phyloP scores from a whole-genome alignment of 1,140 invertebrate species.

The Caenorhabditis tropicalis region DNA sequence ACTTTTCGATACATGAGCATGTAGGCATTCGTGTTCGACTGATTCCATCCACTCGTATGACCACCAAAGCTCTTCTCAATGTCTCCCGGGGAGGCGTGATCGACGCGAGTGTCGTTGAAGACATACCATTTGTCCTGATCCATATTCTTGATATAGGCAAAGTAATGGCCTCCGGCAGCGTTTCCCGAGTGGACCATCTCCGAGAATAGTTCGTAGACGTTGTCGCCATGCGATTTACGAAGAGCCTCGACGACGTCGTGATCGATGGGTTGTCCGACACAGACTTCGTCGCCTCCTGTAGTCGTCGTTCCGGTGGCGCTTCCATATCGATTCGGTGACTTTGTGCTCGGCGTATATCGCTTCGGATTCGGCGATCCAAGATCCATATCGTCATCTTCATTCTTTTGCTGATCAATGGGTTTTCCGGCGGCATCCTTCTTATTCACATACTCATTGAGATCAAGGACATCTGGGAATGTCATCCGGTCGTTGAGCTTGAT shows the following conservation, averaged over 20 bases:
- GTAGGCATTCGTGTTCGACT: slow-evolving; percentile 87
- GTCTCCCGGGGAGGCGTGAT: slow-evolving; percentile 76
- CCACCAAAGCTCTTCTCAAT: slow-evolving; percentile 86
- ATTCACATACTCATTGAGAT: slow-evolving; percentile 81
- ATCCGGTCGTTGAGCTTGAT: slow-evolving; percentile 91
- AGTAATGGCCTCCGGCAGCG: slow-evolving; percentile 90
- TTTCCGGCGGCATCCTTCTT: slow-evolving; percentile 58
- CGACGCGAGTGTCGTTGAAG: slow-evolving; percentile 77
- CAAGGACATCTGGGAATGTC: slow-evolving; percentile 82
- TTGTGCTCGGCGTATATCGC: slow-evolving; percentile 77
- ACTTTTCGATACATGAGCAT: slow-evolving; percentile 83
- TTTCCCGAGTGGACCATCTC: slow-evolving; percentile 93
- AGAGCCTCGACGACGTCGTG: slow-evolving; percentile 55
- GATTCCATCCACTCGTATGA: slow-evolving; percentile 69
- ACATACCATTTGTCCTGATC: slow-evolving; percentile 76
- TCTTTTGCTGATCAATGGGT: no score
- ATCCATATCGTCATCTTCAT: slow-evolving; percentile 65
- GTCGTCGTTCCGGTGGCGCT: no score
- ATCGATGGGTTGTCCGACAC: slow-evolving; percentile 53
- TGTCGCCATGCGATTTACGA: slow-evolving; percentile 76
- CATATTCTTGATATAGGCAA: slow-evolving; percentile 84
- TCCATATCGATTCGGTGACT: slow-evolving; percentile 6
- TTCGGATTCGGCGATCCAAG: slow-evolving; percentile 77
- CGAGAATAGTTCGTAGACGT: slow-evolving; percentile 86
- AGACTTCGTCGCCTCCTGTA: no score